Conservation (phyloP, 1,140 invertebrate genomes). For the Parasteatoda tepidariorum region DNA sequence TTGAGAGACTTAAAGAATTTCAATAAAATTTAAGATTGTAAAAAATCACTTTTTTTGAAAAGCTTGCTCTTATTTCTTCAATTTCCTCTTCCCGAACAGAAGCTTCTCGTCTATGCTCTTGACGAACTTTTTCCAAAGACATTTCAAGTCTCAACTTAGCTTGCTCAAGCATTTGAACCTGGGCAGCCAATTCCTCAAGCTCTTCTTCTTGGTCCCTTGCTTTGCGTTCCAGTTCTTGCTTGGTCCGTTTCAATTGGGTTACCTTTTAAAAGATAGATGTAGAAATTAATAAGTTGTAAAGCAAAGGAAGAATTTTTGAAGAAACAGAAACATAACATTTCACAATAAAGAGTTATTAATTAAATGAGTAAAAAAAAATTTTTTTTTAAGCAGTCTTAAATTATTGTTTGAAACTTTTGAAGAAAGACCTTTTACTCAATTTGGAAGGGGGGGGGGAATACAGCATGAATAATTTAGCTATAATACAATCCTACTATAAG, state of each 20-base stretch:
- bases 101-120: constrained; percentile 87
- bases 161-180: constrained; percentile 79
- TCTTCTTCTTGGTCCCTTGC: constrained; percentile 94
- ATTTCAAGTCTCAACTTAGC: constrained; percentile 92
- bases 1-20: no score
- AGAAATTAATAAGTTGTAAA: neutral
- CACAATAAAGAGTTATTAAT: neutral
- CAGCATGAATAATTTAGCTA: no score
- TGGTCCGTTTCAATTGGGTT: constrained; percentile 81
- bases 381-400: neutral
- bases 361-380: neutral
- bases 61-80: constrained; percentile 87
- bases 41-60: constrained; percentile 89
- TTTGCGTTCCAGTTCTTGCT: constrained; percentile 88
- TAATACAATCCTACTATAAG: no score
- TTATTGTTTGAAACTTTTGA: no score
- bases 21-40: no score
- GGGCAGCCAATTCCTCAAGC: constrained; percentile 91
- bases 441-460: no score
- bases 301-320: neutral
- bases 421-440: no score
- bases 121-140: constrained; percentile 89
- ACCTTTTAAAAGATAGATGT: constrained; percentile 36
- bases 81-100: constrained; percentile 91
- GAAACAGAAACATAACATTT: no score